These are phyloP conservation scores for Coptodon bakossiorum DNA, from an alignment of 2,113 vertebrate species.

Conservation along the genomic window DNA sequence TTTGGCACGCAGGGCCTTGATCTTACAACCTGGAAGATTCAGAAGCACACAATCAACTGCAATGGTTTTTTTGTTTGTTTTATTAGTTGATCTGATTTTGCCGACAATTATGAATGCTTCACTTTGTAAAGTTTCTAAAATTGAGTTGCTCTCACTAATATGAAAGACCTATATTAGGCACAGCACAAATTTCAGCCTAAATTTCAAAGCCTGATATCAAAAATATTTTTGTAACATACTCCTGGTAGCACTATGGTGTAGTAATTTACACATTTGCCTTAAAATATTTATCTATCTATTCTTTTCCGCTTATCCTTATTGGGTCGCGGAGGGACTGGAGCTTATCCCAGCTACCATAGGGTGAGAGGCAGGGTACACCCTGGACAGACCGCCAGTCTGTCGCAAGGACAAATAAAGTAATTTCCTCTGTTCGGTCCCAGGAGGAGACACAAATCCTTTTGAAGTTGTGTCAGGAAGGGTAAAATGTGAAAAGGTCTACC, in stretches of 20 bases:
- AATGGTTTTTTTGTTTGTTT: not conserved
- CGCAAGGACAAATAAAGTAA: not conserved
- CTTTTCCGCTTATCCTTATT: not conserved
- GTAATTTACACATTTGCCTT: not conserved
- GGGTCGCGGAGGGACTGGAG: not conserved
- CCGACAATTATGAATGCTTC: not conserved
- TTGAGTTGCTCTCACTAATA: not conserved
- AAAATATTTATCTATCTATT: not conserved
- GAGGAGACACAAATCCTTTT: not conserved
- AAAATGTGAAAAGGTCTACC: not conserved
- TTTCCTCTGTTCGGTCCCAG: not conserved
- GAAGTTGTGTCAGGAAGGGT: not conserved
- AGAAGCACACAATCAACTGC: not conserved
- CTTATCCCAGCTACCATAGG: not conserved
- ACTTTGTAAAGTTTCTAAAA: not conserved
- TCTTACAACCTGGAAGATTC: constrained; percentile 84
- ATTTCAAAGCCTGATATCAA: not conserved
- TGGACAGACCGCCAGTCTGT: not conserved
- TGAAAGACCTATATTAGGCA: not conserved
- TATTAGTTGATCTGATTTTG: not conserved
- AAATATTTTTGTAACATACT: not conserved
- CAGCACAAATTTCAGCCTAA: not conserved
- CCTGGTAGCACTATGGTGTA: not conserved
- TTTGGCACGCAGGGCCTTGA: constrained; percentile 94
- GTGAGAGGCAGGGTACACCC: not conserved